Conservation (phyloP, 37 sponge, comb jelly and placozoan genomes). For the Spongia lamella region DNA sequence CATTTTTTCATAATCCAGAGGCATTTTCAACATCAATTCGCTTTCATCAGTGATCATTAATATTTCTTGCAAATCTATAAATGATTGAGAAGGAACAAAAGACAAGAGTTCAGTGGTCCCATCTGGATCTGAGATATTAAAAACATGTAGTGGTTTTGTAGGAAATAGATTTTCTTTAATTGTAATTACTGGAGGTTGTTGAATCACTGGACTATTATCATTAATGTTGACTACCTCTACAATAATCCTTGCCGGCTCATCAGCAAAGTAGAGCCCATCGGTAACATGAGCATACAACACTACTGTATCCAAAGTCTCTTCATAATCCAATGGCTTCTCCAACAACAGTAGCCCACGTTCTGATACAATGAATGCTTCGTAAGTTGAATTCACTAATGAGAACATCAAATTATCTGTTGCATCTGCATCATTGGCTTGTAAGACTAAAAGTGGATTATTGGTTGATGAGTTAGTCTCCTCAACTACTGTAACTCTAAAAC, state of each 20-base stretch:
- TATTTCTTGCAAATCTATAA: not conserved
- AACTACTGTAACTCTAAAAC: not conserved
- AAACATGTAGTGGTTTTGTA: no score
- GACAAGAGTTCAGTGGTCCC: no score
- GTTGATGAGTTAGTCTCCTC: constrained; percentile 1
- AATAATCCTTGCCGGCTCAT: not conserved
- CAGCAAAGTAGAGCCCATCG: constrained; percentile 12
- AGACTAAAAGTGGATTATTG: not conserved
- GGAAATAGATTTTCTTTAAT: no score
- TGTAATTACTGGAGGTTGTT: not conserved
- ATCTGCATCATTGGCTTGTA: constrained; percentile 46
- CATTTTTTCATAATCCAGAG: constrained; percentile 31
- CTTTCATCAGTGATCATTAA: constrained; percentile 19
- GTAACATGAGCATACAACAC: no score
- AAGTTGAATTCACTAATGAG: not conserved
- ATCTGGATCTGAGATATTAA: no score
- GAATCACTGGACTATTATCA: constrained; percentile 14
- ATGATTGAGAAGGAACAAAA: no score
- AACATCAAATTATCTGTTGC: constrained; percentile 13
- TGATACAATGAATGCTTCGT: constrained; percentile 16
- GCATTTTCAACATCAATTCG: not conserved
- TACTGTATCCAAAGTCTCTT: not conserved
- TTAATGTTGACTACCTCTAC: constrained; percentile 4
- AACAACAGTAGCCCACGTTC: constrained; percentile 22
- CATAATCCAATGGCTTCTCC: constrained; percentile 29